These are phyloP conservation scores for Poecilia picta DNA, from an alignment of 2,797 vertebrate genomes.

Conservation along the genomic window DNA sequence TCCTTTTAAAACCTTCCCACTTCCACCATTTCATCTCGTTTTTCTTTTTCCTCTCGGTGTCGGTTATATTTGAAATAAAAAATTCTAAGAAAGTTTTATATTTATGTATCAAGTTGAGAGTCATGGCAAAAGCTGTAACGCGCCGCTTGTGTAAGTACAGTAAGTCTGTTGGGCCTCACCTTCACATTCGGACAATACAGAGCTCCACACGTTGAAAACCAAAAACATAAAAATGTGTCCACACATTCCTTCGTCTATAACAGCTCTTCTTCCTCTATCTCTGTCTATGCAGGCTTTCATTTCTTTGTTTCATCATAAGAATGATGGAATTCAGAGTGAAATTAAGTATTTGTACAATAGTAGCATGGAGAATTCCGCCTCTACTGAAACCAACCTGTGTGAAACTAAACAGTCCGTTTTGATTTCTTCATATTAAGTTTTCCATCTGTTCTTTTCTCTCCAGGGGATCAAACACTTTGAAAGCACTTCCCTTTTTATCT, in stretches of 20 bases:
- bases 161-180: too few relatives aligned
- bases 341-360: background rate
- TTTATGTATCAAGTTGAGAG: too few relatives aligned
- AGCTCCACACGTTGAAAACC: too few relatives aligned
- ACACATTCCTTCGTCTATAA: background rate
- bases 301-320: background rate
- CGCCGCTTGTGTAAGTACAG: too few relatives aligned
- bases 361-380: background rate
- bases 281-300: background rate
- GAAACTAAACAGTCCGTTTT: background rate
- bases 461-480: slow-evolving; percentile 74
- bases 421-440: background rate
- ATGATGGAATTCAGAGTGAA: background rate
- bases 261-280: background rate
- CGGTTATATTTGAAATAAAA: too few relatives aligned
- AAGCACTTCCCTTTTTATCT: slow-evolving; percentile 77
- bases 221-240: background rate
- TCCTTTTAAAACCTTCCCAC: background rate
- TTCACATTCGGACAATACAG: too few relatives aligned
- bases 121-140: too few relatives aligned
- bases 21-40: background rate
- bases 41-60: too few relatives aligned
- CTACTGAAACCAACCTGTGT: background rate
- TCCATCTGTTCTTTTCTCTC: slow-evolving; percentile 15
- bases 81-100: too few relatives aligned